Percentiles rank a stretch among this genome's conserved stretches.
Evolutionary conservation across 2,797 vertebrate genomes (phyloP).

Genomic region (Acrocephalus scirpaceus): DNA sequence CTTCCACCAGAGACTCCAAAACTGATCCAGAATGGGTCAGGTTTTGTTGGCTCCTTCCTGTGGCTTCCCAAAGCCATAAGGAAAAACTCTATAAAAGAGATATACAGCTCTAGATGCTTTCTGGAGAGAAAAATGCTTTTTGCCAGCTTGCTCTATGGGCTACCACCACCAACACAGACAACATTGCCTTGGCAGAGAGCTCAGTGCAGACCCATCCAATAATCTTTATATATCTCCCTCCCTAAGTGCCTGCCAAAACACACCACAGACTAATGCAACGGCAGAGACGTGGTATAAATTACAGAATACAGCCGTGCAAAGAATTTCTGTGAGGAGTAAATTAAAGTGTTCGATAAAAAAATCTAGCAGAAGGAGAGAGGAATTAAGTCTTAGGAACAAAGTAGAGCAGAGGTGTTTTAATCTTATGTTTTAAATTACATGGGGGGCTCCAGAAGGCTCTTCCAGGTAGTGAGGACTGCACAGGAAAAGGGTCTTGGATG

Average conservation of each 20-base stretch:
- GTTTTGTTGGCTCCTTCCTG: background rate
- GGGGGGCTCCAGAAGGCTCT: slow-evolving; percentile 2
- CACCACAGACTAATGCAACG: background rate
- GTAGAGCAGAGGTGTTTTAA: slow-evolving; percentile 31
- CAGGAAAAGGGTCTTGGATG: background rate
- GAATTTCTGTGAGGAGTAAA: slow-evolving; percentile 59
- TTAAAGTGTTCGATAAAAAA: slow-evolving; percentile 58
- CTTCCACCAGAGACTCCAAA: background rate
- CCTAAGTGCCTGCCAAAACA: slow-evolving; percentile 44
- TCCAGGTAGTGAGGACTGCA: background rate
- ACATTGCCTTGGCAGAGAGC: background rate
- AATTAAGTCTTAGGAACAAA: slow-evolving; percentile 45
- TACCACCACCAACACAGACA: background rate
- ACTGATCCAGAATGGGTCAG: background rate
- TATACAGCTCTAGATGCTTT: background rate
- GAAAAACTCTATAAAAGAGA: background rate
- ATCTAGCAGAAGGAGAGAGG: slow-evolving; percentile 53
- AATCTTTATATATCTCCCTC: slow-evolving; percentile 55
- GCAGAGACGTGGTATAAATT: slow-evolving; percentile 48
- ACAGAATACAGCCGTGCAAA: slow-evolving; percentile 7
- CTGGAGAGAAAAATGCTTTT: background rate
- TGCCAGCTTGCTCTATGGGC: slow-evolving; percentile 23
- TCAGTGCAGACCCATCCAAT: background rate
- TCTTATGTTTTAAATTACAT: background rate
- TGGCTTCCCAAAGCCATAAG: background rate